Base-by-base conservation (phyloP, 2,113 vertebrate species). In the Phalacrocorax brasilianus region DNA sequence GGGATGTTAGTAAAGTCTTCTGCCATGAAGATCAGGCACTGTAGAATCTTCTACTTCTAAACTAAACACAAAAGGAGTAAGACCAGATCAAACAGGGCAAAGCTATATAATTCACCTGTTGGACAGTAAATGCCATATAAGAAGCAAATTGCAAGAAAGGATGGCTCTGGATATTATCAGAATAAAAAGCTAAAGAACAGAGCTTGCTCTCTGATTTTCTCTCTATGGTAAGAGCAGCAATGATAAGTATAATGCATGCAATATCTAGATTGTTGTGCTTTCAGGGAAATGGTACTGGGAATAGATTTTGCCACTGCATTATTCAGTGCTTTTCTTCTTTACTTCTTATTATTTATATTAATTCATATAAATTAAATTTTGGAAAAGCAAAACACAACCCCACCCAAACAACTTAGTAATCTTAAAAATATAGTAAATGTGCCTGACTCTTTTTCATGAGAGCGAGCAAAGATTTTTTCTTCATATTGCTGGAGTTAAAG, bases 351-450 rank as follows among this genome's bases (percentile, higher is more conserved):
- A 44, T 44, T 44, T 44, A 15, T 44, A 44, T 44, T 44, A 44
- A 15, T 15, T 65, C 24, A 79, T 75, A 65, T 7, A 75, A 82
- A 92, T 96, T 45, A 61, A 10, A 35, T 14, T 49, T 62, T 24
- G 28, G 14, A 66, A 85, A 52, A 75, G 33, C 19, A 95, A 94
- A 96, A 63, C 55, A 84, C 42, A 75, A 50, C 33, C 33, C 21
- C 19, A 45, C 7, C 3, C 8, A 91, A 68, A 85, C 8, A 95
- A 97, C 97, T 81, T 18, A 82, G 50, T 86, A 79, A 71, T 70
- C 84, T 93, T 89, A 72, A 42, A 93, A 96, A 94, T 66, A 85
- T 24, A 28, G 88, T 88, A 82, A 94, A 94, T 9, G 21, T 71
- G 65, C 83, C 38, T 56, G 35, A 33, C 38, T 73, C 53, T 53